phyloP scores from a whole-genome alignment of 2,113 vertebrate species.

The Apaloderma vittatum region DNA sequence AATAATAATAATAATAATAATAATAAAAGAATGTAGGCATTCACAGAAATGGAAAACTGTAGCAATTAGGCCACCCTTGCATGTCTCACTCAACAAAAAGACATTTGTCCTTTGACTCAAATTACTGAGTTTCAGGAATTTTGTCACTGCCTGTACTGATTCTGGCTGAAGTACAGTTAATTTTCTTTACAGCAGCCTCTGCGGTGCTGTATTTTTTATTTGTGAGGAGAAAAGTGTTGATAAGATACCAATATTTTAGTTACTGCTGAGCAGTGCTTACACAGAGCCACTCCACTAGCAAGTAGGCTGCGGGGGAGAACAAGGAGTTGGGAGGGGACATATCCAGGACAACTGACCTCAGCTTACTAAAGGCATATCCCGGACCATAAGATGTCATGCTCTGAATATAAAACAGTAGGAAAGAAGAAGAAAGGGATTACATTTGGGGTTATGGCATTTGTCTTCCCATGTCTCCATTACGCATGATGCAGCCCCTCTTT shows the following conservation, averaged over 20 bases:
- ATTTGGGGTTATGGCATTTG: accelerated
- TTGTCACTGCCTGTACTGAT: background rate
- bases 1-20: no score
- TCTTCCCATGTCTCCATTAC: background rate
- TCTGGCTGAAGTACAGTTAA: background rate
- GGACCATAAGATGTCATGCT: background rate
- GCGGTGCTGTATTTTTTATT: background rate
- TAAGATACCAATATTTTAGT: background rate
- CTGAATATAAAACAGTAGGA: background rate
- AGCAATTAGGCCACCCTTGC: background rate
- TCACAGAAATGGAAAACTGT: background rate
- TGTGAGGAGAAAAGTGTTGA: background rate
- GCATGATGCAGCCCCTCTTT: accelerated
- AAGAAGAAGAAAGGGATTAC: accelerated
- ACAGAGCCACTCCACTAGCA: background rate
- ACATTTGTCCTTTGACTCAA: background rate
- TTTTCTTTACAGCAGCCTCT: background rate
- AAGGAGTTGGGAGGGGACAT: background rate
- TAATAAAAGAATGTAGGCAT: accelerated
- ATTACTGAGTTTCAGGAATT: background rate
- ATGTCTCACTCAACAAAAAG: background rate
- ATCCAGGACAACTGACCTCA: background rate
- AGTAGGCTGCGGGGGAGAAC: background rate
- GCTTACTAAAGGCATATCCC: background rate
- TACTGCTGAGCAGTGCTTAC: background rate